Evolutionary conservation across 2,797 vertebrate genomes (phyloP).

Genomic region (Loris lydekkerianus): DNA sequence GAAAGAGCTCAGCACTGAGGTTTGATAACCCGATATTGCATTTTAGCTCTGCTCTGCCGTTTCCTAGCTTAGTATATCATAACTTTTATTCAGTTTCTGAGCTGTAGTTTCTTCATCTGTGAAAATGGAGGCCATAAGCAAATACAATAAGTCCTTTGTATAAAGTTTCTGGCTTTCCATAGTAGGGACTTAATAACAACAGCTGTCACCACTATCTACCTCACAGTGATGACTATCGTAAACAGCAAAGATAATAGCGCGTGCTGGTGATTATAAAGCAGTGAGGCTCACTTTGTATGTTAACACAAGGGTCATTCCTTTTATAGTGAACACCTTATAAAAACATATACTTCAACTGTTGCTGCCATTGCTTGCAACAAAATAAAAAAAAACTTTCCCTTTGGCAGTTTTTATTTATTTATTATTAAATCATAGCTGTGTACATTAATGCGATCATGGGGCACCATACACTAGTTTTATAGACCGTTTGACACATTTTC

Average conservation of each 20-base stretch:
- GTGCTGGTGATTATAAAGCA: neutral
- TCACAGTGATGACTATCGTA: neutral
- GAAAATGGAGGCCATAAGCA: neutral
- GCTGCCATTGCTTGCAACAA: neutral
- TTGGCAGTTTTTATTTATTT: neutral
- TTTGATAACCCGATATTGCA: neutral
- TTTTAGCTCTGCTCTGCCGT: neutral
- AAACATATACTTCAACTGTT: neutral
- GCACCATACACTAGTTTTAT: no score
- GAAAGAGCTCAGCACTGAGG: neutral
- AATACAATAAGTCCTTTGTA: neutral
- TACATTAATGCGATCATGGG: no score
- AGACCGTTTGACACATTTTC: no score
- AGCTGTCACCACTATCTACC: neutral
- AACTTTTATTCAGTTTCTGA: constrained; percentile 46
- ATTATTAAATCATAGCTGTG: no score
- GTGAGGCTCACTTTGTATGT: neutral
- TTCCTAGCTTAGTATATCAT: neutral
- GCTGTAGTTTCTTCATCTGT: constrained; percentile 3
- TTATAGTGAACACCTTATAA: neutral
- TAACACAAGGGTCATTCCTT: no score
- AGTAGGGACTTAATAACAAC: neutral
- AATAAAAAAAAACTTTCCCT: neutral
- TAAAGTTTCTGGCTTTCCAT: neutral
- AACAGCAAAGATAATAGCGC: neutral